Evolutionary conservation across 2,113 vertebrate genomes (phyloP), one percentile per base, ranked within the genome.

Genomic region (Raja brachyura): DNA sequence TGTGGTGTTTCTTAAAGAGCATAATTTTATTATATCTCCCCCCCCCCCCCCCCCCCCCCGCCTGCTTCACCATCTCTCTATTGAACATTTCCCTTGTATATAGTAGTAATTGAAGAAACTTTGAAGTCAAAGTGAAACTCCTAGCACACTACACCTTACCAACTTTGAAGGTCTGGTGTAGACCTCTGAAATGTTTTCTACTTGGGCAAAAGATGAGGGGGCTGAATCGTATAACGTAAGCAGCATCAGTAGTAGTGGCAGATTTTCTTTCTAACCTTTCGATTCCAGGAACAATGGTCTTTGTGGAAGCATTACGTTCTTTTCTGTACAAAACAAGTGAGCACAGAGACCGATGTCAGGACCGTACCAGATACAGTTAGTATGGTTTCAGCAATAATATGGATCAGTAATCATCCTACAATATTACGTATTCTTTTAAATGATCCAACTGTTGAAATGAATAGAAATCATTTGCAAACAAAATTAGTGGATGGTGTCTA

Each of bases 311-410:
- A 88, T n/a, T 63, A 88, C 7, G 61, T 88, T 88, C 59, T 63
- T 5, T 63, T 86, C 83, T 63, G 56, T n/a, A n/a, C 63, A 25
- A 13, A 66, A 14, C 11, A 31, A 61, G 59, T 63, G 56, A 86
- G 61, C 56, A 59, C 28, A 61, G 81, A 59, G 56, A 61, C 56
- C 59, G 81, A 61, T 61, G 83, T 86, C 83, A 88, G 13, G 2
- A 7, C 63, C 28, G n/a, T 88, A 63, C 28, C 31, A 28, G 28
- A 83, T 83, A 54, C 20, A 83, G 54, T 59, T 59, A 54, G 79
- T 83, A 83, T 83, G 48, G 79, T 83, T 83, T 54, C 79, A 83
- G 54, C n/a, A n/a, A 63, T 28, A 88, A 88, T 63, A 63, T 28
- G 28, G 28, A 63, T 63, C 28, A 18, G 59, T 66, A 31, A 88